Percentiles rank a stretch among this genome's conserved stretches.
phyloP scores from a whole-genome alignment of 1,140 invertebrate species.

The Homarus americanus region DNA sequence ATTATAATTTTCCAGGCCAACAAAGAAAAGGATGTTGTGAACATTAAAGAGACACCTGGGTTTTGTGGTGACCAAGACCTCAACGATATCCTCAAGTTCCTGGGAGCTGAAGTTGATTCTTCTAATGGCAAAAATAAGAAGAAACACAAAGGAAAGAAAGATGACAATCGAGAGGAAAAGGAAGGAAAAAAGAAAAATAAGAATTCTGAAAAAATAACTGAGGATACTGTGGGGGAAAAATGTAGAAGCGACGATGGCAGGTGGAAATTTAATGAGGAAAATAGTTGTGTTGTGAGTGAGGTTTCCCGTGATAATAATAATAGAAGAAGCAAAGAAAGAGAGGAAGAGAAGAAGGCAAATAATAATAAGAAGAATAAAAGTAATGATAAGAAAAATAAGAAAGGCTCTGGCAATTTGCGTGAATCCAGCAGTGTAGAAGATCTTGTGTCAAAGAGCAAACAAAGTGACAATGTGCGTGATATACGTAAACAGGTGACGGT shows the following conservation, averaged over 20 bases:
- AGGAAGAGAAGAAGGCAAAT: constrained; percentile 59
- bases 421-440: constrained; percentile 73
- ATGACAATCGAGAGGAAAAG: constrained; percentile 42
- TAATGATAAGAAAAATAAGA: constrained; percentile 59
- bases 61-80: constrained; percentile 69
- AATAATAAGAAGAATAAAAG: constrained; percentile 64
- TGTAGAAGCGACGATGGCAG: constrained; percentile 16
- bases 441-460: constrained; percentile 71
- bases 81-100: constrained; percentile 55
- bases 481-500: constrained; percentile 73
- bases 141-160: constrained; percentile 64
- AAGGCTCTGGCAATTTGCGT: constrained; percentile 48
- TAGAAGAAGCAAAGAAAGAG: constrained; percentile 49
- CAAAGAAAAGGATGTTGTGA: constrained; percentile 58
- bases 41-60: constrained; percentile 48
- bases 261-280: constrained; percentile 56
- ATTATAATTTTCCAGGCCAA: constrained; percentile 34
- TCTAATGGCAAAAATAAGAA: constrained; percentile 52
- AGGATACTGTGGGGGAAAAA: constrained; percentile 43
- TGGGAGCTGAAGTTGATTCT: constrained; percentile 58
- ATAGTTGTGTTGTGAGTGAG: constrained; percentile 22
- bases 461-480: constrained; percentile 63
- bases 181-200: constrained; percentile 26
- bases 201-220: constrained; percentile 7
- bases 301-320: constrained; percentile 40